These are phyloP conservation scores for Oenanthe melanoleuca DNA, from an alignment of 2,113 vertebrate genomes.

Conservation along the genomic window DNA sequence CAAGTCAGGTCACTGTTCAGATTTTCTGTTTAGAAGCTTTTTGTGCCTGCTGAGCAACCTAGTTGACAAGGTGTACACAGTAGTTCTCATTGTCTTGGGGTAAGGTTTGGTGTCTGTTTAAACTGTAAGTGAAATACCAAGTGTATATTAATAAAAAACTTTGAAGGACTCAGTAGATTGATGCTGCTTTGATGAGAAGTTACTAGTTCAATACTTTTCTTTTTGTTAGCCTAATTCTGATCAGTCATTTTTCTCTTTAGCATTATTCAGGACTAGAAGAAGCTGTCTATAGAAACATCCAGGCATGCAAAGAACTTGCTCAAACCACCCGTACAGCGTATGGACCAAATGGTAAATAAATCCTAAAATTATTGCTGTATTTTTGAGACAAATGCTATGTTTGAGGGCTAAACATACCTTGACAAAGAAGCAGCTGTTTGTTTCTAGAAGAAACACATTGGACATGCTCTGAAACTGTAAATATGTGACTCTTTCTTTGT, in stretches of 20 bases:
- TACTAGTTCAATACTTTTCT: neutral
- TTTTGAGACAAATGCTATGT: neutral
- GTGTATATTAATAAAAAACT: neutral
- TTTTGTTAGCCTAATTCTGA: neutral
- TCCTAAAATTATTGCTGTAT: neutral
- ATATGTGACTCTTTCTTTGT: neutral
- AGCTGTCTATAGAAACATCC: constrained; percentile 94
- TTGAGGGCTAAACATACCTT: neutral
- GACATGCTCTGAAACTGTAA: neutral
- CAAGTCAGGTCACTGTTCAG: neutral
- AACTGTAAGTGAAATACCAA: neutral
- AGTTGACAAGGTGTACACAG: neutral
- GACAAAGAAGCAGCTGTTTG: neutral
- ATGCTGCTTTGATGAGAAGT: neutral
- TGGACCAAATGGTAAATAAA: constrained; percentile 89
- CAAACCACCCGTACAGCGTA: constrained; percentile 96
- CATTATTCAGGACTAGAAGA: constrained; percentile 97
- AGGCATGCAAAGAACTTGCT: constrained; percentile 95
- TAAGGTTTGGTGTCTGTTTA: neutral
- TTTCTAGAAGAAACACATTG: neutral
- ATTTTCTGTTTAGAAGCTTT: neutral
- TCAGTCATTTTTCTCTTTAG: constrained; percentile 51
- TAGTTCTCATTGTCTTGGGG: neutral
- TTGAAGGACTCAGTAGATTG: neutral
- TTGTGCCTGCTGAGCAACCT: neutral